A percentile compares a stretch with the other conserved stretches of the same genome.
phyloP scores from a whole-genome alignment of 2,113 vertebrate genomes.

The Hydropotes inermis region DNA sequence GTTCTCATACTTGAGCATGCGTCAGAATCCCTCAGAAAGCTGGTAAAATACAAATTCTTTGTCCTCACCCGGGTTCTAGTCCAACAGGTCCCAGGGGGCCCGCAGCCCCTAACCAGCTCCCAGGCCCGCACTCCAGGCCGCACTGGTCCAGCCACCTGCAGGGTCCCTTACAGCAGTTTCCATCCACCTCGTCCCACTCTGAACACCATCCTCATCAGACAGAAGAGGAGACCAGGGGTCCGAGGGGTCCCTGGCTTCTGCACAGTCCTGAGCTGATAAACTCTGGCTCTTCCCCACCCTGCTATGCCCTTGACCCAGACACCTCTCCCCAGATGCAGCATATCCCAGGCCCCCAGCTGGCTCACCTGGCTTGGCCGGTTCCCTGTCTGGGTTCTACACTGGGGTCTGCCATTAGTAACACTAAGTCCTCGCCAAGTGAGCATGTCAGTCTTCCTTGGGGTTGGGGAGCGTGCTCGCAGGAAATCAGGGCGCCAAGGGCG shows the following conservation, averaged over 20 bases:
- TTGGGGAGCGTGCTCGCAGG: fast-evolving
- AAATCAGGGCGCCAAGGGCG: not conserved
- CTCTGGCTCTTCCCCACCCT: fast-evolving
- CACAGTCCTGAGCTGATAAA: not conserved
- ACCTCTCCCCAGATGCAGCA: not conserved
- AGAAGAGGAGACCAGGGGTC: not conserved
- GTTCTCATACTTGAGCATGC: fast-evolving
- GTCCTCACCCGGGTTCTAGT: not conserved
- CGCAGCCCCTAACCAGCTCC: not conserved
- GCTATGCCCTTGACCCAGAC: fast-evolving
- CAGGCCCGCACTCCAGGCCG: fast-evolving
- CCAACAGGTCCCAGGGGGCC: too few species aligned
- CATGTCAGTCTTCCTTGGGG: fast-evolving
- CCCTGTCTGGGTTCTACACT: not conserved
- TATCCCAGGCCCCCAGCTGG: not conserved
- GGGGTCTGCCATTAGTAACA: not conserved
- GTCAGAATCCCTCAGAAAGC: not conserved
- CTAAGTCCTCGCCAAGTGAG: fast-evolving
- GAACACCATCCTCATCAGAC: not conserved
- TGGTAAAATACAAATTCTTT: not conserved
- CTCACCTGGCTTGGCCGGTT: not conserved
- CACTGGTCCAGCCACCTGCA: too few species aligned
- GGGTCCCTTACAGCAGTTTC: not conserved
- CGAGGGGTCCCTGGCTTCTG: not conserved
- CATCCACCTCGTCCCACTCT: not conserved